phyloP scores from a whole-genome alignment of 23 tunicate species.

The Diplosoma virens region DNA sequence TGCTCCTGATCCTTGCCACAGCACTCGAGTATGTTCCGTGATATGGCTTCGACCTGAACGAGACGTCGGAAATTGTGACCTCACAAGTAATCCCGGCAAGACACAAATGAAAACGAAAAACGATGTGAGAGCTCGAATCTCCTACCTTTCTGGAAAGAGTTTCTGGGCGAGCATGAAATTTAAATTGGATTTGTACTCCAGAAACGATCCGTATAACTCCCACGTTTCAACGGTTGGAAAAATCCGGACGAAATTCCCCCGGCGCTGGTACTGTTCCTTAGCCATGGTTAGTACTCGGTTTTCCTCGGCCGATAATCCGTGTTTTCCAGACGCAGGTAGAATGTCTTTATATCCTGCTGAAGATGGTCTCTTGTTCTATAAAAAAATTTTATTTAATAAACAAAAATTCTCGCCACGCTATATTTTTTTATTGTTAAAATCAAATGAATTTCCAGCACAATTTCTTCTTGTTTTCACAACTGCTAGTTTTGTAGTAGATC shows the following conservation, averaged over 20 bases:
- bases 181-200: slow-evolving; percentile 80
- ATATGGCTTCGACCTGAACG: slow-evolving; percentile 26
- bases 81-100: no score
- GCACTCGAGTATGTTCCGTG: slow-evolving; percentile 80
- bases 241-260: slow-evolving; percentile 87
- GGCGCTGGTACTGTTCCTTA: slow-evolving; percentile 90
- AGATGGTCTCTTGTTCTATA: slow-evolving; percentile 37
- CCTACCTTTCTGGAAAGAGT: slow-evolving; percentile 73
- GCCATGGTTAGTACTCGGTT: slow-evolving; percentile 59
- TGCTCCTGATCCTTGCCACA: slow-evolving; percentile 82
- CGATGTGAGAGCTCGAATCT: no score
- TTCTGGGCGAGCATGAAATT: slow-evolving; percentile 81
- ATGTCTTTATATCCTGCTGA: slow-evolving; percentile 50
- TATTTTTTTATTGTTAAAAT: no score
- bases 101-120: no score
- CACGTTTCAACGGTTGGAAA: slow-evolving; percentile 96
- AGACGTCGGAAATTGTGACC: no score
- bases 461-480: not conserved
- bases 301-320: slow-evolving; percentile 67
- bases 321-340: not conserved
- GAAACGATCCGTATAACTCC: slow-evolving; percentile 85
- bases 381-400: not conserved
- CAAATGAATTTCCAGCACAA: not conserved
- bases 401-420: no score
- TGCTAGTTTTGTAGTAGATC: not conserved